Evolutionary conservation across 2,888 invertebrate genomes (phyloP).

Genomic region (Mantis religiosa): DNA sequence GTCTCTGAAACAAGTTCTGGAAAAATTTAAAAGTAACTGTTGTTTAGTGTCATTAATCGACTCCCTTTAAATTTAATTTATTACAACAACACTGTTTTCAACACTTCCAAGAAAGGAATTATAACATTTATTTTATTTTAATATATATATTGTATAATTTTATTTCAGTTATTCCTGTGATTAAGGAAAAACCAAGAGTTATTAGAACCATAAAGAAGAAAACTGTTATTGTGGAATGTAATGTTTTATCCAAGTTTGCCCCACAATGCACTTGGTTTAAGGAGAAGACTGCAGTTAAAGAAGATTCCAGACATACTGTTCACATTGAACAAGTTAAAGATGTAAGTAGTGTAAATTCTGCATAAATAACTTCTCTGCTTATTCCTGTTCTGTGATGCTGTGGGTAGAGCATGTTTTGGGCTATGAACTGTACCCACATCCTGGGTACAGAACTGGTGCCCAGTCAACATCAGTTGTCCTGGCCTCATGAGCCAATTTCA

Average conservation of each 20-base stretch:
- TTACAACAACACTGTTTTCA: too few species aligned
- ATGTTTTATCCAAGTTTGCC: slow-evolving; percentile 87
- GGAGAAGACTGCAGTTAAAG: slow-evolving; percentile 71
- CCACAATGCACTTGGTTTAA: slow-evolving; percentile 94
- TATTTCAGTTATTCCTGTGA: slow-evolving; percentile 79
- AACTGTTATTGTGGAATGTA: slow-evolving; percentile 89
- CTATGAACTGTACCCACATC: too few species aligned
- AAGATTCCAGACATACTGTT: slow-evolving; percentile 71
- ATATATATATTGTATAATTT: slow-evolving; percentile 11
- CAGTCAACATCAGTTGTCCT: too few species aligned
- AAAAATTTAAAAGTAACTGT: too few species aligned
- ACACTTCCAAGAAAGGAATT: too few species aligned
- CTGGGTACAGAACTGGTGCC: too few species aligned
- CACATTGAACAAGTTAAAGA: slow-evolving; percentile 75
- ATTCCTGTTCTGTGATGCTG: too few species aligned
- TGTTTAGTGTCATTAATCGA: too few species aligned
- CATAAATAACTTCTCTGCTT: not conserved
- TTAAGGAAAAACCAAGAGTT: slow-evolving; percentile 87
- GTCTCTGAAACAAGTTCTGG: too few species aligned
- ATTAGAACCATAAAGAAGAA: slow-evolving; percentile 88
- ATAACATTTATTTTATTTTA: not conserved
- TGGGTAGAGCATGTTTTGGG: too few species aligned
- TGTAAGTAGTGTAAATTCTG: slow-evolving; percentile 46
- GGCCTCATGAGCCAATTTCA: too few species aligned
- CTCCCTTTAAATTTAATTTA: too few species aligned